Conservation (phyloP, 2,888 invertebrate species). For the Prenolepis imparis region DNA sequence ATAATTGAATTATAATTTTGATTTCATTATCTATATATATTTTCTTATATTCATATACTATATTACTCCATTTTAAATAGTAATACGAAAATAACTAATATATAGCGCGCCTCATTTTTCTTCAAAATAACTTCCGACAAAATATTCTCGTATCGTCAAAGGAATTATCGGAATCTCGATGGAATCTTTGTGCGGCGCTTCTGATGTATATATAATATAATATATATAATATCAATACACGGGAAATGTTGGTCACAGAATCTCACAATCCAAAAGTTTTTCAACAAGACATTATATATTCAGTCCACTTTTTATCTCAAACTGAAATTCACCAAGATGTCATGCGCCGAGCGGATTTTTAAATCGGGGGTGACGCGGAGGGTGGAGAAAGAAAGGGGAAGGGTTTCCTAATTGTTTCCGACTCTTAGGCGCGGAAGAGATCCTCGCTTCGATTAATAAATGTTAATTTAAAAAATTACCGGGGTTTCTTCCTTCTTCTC, state of each 20-base stretch:
- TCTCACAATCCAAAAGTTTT: neutral
- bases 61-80: neutral
- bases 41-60: too few species aligned
- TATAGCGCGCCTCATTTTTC: neutral
- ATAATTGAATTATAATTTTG: too few species aligned
- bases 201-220: neutral
- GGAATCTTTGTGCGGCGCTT: neutral
- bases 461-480: conserved; percentile 38
- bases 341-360: neutral
- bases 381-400: too few species aligned
- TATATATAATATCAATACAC: neutral
- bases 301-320: neutral
- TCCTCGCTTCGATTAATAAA: conserved; percentile 42
- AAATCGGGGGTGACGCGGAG: too few species aligned
- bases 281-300: neutral
- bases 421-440: neutral
- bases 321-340: neutral
- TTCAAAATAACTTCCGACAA: neutral
- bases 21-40: too few species aligned
- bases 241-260: neutral
- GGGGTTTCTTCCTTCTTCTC: neutral
- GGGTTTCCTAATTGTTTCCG: conserved; percentile 6
- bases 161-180: neutral
- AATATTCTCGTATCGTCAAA: neutral
- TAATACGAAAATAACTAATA: neutral